Evolutionary conservation across 2,888 invertebrate species (phyloP), one percentile per base, ranked within the genome.

Genomic region (Stramonita haemastoma): DNA sequence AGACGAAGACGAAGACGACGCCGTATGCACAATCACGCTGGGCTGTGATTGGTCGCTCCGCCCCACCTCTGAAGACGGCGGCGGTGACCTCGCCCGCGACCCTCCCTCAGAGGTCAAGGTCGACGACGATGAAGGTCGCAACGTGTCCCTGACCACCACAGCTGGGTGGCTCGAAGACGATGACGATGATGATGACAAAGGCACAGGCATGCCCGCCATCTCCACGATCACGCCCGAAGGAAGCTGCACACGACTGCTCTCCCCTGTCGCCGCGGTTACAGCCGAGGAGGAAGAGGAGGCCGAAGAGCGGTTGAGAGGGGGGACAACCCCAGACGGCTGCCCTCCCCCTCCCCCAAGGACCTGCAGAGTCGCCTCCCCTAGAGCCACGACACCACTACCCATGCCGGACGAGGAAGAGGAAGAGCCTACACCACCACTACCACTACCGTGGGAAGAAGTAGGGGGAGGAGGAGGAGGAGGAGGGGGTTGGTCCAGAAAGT

Each of bases 21-120:
- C 94, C 1, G 95, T 95, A 90, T 95, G 95, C n/a, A 96, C 95
- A 57, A 96, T 95, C 46, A 96, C 95, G 91, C 96, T 95, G 22
- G 95, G 93, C 91, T 95, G 95, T 15, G 93, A 92, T 34, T 91
- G 89, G 86, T 93, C 93, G 11, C 90, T 70, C 26, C 86, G 56
- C n/a, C 86, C 56, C 87, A 77, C 46, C 36, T 88, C 36, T 22
- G 70, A n/a, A n/a, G n/a, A 36, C 5, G 70, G 85, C 6, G 84
- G 60, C 29, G 73, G 66, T 34, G 86, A 66, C 60, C 86, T 86
- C 26, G 66, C 66, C 17, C 86, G 46, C 46, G 73, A 46, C 1
- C 73, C 90, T n/a, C 56, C 34, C 36, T 34, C 81, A n/a, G 57
- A 11, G 77, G 83, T 32, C 34, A 56, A n/a, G 34, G 89, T n/a